phyloP scores from a whole-genome alignment of 2,888 invertebrate genomes.

The Cepaea hortensis region DNA sequence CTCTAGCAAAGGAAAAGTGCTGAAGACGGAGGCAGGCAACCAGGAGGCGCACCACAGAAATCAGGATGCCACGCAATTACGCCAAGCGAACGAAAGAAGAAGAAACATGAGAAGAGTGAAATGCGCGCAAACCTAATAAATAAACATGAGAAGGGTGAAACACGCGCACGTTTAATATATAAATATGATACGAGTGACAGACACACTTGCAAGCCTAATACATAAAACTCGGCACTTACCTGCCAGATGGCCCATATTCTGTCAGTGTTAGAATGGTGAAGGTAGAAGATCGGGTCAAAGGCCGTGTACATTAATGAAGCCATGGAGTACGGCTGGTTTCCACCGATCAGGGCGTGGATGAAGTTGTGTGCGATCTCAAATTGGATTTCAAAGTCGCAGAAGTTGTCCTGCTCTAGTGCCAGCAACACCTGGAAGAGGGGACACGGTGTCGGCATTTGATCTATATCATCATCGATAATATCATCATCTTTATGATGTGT shows the following conservation, averaged over 20 bases:
- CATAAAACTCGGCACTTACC: not conserved
- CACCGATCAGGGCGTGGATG: slow-evolving; percentile 26
- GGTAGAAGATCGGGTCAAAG: slow-evolving; percentile 50
- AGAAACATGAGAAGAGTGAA: too few relatives aligned
- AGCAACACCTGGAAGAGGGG: not conserved
- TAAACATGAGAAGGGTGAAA: not conserved
- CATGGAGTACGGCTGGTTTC: not conserved
- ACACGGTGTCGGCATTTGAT: too few relatives aligned
- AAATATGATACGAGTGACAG: not conserved
- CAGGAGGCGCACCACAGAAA: too few relatives aligned
- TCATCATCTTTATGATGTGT: too few relatives aligned
- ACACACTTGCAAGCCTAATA: too few relatives aligned
- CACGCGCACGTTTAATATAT: not conserved
- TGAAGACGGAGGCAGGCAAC: too few relatives aligned
- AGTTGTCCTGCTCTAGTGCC: not conserved
- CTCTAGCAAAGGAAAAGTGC: too few relatives aligned
- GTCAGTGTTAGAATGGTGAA: slow-evolving; percentile 8
- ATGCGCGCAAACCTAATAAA: not conserved
- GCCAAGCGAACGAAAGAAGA: too few relatives aligned
- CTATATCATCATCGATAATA: too few relatives aligned
- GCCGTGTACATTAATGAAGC: slow-evolving; percentile 41
- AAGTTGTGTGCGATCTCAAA: not conserved
- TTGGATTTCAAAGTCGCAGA: not conserved
- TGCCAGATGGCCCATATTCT: not conserved
- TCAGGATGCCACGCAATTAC: too few relatives aligned